Percentiles rank a stretch among this genome's conserved stretches.
These are phyloP conservation scores for Dallia pectoralis DNA, from an alignment of 2,797 vertebrate genomes.

Conservation along the genomic window DNA sequence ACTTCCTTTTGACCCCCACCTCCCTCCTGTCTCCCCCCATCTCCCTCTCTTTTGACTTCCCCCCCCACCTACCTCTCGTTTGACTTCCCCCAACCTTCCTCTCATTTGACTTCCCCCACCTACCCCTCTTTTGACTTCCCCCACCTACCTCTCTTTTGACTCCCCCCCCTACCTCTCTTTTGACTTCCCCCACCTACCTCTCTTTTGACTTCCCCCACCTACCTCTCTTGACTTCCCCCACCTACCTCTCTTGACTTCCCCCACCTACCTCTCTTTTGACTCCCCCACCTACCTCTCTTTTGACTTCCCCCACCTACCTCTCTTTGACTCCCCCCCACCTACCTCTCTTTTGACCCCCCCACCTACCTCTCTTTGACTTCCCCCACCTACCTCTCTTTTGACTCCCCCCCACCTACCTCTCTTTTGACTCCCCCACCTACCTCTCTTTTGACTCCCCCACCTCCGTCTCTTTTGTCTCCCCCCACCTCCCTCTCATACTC, in stretches of 20 bases:
- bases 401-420: neutral
- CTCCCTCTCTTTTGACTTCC: neutral
- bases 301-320: neutral
- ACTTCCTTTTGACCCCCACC: neutral
- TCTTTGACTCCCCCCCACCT: neutral
- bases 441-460: neutral
- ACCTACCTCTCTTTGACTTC: neutral
- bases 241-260: too few relatives aligned
- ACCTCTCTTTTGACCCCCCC: neutral
- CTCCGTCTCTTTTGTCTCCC: neutral
- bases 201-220: neutral
- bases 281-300: neutral
- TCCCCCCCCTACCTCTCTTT: neutral
- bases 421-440: too few relatives aligned
- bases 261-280: neutral
- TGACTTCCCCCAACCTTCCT: rapidly evolving
- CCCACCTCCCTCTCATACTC: constrained; percentile 11
- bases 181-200: too few relatives aligned
- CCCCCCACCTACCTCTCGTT: neutral
- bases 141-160: neutral
- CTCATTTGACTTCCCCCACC: neutral
- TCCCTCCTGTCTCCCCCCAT: neutral
- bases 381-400: neutral
- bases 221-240: neutral
- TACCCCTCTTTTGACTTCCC: too few relatives aligned